Evolutionary conservation across 2,797 vertebrate genomes (phyloP).

Genomic region (Loris lydekkerianus): DNA sequence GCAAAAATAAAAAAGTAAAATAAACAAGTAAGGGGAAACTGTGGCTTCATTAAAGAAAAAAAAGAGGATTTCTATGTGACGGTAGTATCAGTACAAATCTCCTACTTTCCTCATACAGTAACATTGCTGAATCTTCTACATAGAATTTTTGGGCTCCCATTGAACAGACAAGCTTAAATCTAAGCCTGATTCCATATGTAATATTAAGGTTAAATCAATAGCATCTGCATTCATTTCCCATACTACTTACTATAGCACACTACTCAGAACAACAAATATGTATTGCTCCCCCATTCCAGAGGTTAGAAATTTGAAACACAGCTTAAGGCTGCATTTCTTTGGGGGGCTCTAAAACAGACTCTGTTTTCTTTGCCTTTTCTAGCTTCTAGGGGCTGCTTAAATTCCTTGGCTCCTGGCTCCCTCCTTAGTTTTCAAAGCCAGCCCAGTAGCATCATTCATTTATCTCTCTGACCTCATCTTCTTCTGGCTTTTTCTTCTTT

Average conservation of each 20-base stretch:
- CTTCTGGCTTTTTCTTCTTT: not conserved
- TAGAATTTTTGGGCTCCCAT: not conserved
- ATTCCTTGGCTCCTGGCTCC: not conserved
- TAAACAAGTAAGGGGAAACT: not conserved
- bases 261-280: not conserved
- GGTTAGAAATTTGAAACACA: not conserved
- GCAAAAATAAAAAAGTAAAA: not conserved
- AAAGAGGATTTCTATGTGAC: not conserved
- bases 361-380: not conserved
- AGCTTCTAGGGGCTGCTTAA: not conserved
- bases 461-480: not conserved
- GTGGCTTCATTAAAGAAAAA: not conserved
- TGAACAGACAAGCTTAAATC: not conserved
- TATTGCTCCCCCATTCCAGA: not conserved
- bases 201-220: conserved; percentile 26
- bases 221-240: not conserved
- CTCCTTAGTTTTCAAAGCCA: not conserved
- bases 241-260: not conserved
- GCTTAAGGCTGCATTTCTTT: not conserved
- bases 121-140: not conserved
- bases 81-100: not conserved
- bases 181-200: not conserved
- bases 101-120: not conserved
- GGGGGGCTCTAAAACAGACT: not conserved
- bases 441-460: not conserved